Evolutionary conservation across 2,888 invertebrate genomes (phyloP).

Genomic region (Erebia palarica): DNA sequence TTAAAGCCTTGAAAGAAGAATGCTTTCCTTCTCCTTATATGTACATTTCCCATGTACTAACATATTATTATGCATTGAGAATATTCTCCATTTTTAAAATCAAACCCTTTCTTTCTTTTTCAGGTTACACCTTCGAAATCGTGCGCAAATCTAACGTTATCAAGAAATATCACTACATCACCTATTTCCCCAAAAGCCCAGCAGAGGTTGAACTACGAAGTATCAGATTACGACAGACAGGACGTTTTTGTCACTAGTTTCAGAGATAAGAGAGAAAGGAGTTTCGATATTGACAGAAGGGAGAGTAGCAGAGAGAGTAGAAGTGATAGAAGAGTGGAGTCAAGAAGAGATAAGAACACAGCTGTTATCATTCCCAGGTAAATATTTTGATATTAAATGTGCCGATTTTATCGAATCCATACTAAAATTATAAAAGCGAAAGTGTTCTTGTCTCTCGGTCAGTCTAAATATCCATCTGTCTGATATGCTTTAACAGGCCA

Average conservation of each 20-base stretch:
- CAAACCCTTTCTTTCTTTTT: not conserved
- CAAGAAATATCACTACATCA: conserved; percentile 58
- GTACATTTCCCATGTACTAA: too few relatives aligned
- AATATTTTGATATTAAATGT: conserved; percentile 14
- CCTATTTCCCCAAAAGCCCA: conserved; percentile 80
- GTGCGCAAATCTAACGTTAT: conserved; percentile 69
- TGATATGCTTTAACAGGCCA: too few relatives aligned
- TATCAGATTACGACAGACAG: conserved; percentile 59
- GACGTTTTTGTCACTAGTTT: conserved; percentile 75
- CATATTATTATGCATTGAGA: too few relatives aligned
- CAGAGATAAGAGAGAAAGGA: conserved; percentile 66
- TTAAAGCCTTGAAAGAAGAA: too few relatives aligned
- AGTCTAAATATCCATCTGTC: not conserved
- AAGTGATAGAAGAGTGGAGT: conserved; percentile 56
- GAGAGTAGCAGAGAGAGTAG: conserved; percentile 65
- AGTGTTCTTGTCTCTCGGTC: too few relatives aligned
- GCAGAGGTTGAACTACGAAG: conserved; percentile 81
- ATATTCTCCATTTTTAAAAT: not conserved
- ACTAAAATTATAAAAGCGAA: too few relatives aligned
- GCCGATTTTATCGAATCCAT: not conserved
- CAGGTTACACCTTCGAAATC: conserved; percentile 72
- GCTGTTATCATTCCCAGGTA: conserved; percentile 79
- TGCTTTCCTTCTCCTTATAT: too few relatives aligned
- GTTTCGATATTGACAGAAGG: conserved; percentile 59
- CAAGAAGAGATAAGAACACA: conserved; percentile 66